These are phyloP conservation scores for Ictidomys tridecemlineatus DNA, from an alignment of 2,113 vertebrate species.

Conservation along the genomic window DNA sequence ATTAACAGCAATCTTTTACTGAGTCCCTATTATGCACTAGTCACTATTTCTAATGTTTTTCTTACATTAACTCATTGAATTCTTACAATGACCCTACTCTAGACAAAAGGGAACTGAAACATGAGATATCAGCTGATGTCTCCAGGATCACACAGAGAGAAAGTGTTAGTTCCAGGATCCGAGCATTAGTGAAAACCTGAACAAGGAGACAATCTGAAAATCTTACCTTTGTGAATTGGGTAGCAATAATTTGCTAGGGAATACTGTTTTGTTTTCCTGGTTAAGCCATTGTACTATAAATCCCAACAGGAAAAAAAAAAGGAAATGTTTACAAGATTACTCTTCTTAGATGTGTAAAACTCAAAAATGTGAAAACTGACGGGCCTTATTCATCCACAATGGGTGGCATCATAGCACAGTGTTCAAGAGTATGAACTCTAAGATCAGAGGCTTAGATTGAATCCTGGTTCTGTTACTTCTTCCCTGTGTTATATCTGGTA, in stretches of 20 bases:
- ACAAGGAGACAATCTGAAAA: background rate
- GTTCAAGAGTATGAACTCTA: background rate
- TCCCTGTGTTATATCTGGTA: background rate
- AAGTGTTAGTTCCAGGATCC: background rate
- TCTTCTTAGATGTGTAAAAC: background rate
- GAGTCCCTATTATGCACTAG: background rate
- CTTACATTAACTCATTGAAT: background rate
- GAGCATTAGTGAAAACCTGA: background rate
- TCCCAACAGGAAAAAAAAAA: background rate
- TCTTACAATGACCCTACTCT: background rate
- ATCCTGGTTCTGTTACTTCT: background rate
- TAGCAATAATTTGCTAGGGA: background rate
- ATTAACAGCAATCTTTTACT: background rate
- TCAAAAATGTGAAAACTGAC: background rate
- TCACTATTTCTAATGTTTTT: constrained; percentile 5
- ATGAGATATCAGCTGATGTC: background rate
- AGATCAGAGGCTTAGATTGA: background rate
- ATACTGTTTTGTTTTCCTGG: background rate
- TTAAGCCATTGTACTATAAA: background rate
- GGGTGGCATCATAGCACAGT: background rate
- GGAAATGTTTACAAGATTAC: background rate
- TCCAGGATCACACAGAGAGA: background rate
- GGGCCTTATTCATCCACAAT: background rate
- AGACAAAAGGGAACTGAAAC: background rate
- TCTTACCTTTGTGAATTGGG: background rate